These are phyloP conservation scores for Lasioglossum malachurum DNA, from an alignment of 2,888 invertebrate genomes.

Conservation along the genomic window DNA sequence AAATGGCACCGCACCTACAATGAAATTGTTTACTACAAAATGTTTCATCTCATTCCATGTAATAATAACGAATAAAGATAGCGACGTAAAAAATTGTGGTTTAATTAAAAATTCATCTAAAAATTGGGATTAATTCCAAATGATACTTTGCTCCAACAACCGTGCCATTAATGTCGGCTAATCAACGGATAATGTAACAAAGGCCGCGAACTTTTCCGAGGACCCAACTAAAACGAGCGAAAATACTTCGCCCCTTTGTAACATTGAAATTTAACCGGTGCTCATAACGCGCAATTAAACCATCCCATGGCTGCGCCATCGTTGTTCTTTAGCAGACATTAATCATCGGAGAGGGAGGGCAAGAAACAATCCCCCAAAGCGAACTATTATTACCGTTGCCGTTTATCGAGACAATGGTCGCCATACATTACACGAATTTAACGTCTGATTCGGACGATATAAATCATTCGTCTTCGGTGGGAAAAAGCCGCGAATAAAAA, in stretches of 20 bases:
- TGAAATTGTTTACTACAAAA: neutral
- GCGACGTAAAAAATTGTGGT: neutral
- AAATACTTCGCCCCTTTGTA: conserved; percentile 14
- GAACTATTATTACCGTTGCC: conserved; percentile 24
- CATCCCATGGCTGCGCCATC: neutral
- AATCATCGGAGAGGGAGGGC: conserved; percentile 8
- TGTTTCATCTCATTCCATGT: neutral
- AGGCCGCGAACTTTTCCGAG: neutral
- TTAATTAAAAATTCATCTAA: neutral
- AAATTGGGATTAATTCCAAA: neutral
- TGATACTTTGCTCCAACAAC: neutral
- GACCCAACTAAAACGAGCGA: conserved; percentile 7
- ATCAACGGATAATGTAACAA: neutral
- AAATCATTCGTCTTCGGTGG: conserved; percentile 27
- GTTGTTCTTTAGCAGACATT: conserved; percentile 25
- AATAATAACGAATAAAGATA: neutral
- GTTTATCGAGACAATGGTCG: conserved; percentile 20
- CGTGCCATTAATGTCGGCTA: neutral
- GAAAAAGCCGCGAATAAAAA: conserved; percentile 4
- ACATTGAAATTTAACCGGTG: neutral
- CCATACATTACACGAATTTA: neutral
- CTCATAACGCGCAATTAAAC: conserved; percentile 14
- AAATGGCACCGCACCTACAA: neutral
- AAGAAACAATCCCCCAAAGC: conserved; percentile 15
- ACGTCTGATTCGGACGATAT: neutral